These are phyloP conservation scores for Mormyrus hasselquistii DNA, from an alignment of 2,797 vertebrate genomes.

Conservation along the genomic window DNA sequence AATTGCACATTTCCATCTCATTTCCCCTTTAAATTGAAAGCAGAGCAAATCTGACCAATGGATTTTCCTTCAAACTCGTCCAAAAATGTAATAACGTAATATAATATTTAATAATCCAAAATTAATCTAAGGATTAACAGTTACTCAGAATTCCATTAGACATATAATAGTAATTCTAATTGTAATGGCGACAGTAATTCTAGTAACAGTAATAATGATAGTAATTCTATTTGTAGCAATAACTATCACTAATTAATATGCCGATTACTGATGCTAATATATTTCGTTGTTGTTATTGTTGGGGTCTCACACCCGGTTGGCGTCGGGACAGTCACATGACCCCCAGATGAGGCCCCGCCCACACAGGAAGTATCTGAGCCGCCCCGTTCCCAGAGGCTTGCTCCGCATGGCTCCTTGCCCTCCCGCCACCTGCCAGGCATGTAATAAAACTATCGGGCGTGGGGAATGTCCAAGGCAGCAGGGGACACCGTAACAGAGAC, in stretches of 20 bases:
- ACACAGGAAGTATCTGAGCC: background rate
- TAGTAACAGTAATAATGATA: background rate
- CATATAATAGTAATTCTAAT: background rate
- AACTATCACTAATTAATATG: background rate
- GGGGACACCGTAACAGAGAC: slow-evolving; percentile 76
- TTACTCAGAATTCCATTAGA: background rate
- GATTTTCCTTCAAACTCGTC: background rate
- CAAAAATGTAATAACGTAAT: background rate
- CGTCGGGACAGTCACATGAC: background rate
- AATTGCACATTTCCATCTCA: background rate
- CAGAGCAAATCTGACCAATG: background rate
- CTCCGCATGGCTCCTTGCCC: slow-evolving; percentile 13
- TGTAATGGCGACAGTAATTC: background rate
- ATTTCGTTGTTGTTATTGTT: background rate
- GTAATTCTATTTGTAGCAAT: background rate
- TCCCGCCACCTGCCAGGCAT: slow-evolving; percentile 73
- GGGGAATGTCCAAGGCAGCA: slow-evolving; percentile 59
- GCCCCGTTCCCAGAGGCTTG: background rate
- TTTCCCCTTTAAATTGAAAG: background rate
- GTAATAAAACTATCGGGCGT: slow-evolving; percentile 77
- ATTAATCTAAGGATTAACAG: background rate
- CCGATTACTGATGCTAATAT: background rate
- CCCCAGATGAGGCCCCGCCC: background rate
- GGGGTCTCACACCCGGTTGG: background rate
- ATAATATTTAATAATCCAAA: slow-evolving; percentile 4